phyloP scores from a whole-genome alignment of 2,113 vertebrate genomes.

The Clupea harengus region DNA sequence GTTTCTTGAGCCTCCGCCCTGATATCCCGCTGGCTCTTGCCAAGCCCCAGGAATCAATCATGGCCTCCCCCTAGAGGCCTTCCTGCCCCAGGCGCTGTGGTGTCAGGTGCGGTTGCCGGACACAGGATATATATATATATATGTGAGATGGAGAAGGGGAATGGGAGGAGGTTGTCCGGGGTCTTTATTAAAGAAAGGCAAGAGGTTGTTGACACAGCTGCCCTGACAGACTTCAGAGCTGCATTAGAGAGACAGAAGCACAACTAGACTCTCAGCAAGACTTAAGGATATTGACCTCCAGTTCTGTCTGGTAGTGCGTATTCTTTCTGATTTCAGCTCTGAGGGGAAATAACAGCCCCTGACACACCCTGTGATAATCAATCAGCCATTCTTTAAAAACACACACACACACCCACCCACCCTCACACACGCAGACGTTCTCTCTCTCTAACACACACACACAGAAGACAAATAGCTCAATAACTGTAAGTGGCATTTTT shows the following conservation, averaged over 20 bases:
- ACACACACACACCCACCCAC: not conserved
- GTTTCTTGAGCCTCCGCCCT: no score
- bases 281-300: no score
- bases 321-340: no score
- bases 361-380: no score
- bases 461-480: constrained; percentile 20
- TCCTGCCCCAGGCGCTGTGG: not conserved
- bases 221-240: not conserved
- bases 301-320: no score
- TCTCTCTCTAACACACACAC: not conserved
- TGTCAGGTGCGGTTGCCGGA: constrained; percentile 28
- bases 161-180: constrained; percentile 45
- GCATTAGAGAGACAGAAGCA: not conserved
- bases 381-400: not conserved
- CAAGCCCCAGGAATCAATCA: not conserved
- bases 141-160: constrained; percentile 22
- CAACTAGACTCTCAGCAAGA: not conserved
- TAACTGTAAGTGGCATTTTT: constrained; percentile 35
- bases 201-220: not conserved
- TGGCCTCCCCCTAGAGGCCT: not conserved
- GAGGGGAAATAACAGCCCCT: no score
- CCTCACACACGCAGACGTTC: no score
- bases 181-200: constrained; percentile 34
- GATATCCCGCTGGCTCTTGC: no score
- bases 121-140: constrained; percentile 20